Evolutionary conservation across 1,140 invertebrate species (phyloP).

Genomic region (Drosophila pachea): DNA sequence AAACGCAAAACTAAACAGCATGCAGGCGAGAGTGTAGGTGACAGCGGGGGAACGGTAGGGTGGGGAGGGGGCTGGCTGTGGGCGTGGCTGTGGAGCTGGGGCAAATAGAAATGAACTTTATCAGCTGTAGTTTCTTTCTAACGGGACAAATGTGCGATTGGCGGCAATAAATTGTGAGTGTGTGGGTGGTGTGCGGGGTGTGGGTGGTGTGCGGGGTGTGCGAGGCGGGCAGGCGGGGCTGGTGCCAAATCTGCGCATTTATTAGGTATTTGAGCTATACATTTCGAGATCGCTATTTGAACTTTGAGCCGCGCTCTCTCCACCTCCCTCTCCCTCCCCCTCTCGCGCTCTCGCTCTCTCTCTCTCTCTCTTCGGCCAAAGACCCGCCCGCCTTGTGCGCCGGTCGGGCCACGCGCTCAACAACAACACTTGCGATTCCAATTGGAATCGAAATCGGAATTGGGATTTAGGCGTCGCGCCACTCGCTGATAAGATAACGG

Average conservation of each 20-base stretch:
- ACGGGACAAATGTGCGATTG: constrained; percentile 20
- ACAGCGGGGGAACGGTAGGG: neutral
- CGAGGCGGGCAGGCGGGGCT: no score
- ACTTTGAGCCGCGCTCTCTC: no score
- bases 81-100: constrained; percentile 24
- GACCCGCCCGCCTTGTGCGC: no score
- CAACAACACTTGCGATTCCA: neutral
- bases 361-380: no score
- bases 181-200: no score
- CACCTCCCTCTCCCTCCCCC: no score
- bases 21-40: constrained; percentile 31
- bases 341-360: no score
- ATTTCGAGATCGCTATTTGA: no score
- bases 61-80: neutral
- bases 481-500: constrained; percentile 9
- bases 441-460: no score
- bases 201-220: neutral
- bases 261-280: no score
- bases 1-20: constrained; percentile 22
- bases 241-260: no score
- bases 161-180: neutral
- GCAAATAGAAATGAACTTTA: constrained; percentile 4
- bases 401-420: no score
- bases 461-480: neutral
- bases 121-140: constrained; percentile 6